Conservation (phyloP, 1,140 invertebrate species). For the Leptoteleia sp. region DNA sequence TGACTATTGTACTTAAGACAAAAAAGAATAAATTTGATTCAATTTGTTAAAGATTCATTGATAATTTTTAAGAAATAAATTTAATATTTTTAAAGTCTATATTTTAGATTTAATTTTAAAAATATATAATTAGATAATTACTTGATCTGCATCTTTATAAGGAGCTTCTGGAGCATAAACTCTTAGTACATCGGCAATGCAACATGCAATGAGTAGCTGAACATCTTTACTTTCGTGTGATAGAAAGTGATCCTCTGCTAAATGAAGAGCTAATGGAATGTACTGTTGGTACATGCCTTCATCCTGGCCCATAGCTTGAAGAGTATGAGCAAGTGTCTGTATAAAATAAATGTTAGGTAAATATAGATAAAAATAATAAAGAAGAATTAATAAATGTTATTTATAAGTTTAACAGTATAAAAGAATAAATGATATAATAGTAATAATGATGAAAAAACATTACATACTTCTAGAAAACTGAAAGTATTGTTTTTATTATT, state of each 20-base stretch:
- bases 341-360: conserved; percentile 59
- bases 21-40: too few relatives aligned
- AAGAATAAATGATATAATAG: too few relatives aligned
- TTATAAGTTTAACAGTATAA: too few relatives aligned
- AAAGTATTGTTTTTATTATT: too few relatives aligned
- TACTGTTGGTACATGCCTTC: conserved; percentile 96
- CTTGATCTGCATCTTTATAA: conserved; percentile 96
- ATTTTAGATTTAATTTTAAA: conserved; percentile 13
- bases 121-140: conserved; percentile 76
- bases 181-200: conserved; percentile 97
- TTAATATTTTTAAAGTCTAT: conserved; percentile 18
- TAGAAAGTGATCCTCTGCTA: conserved; percentile 96
- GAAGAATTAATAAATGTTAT: too few relatives aligned
- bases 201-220: conserved; percentile 96
- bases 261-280: conserved; percentile 94
- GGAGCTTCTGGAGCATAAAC: conserved; percentile 99
- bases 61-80: too few relatives aligned
- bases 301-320: conserved; percentile 97
- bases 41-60: too few relatives aligned
- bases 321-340: conserved; percentile 93
- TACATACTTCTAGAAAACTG: too few relatives aligned
- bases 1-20: too few relatives aligned
- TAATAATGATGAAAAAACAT: too few relatives aligned
- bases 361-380: too few relatives aligned
- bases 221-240: conserved; percentile 96